Percentiles rank a stretch among this genome's conserved stretches.
These are phyloP conservation scores for Aphidius ervi DNA, from an alignment of 1,140 invertebrate genomes.

Conservation along the genomic window DNA sequence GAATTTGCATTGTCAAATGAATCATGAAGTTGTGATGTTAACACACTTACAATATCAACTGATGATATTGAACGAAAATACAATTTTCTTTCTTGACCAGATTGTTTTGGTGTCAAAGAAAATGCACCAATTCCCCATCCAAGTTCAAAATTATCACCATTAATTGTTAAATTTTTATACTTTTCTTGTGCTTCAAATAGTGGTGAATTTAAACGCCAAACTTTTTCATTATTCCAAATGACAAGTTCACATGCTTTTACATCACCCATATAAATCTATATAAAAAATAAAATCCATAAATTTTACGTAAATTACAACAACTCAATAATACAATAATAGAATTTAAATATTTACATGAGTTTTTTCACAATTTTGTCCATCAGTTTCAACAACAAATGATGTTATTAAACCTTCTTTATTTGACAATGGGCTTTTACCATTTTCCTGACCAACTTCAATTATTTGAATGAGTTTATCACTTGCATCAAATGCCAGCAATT, in stretches of 20 bases:
- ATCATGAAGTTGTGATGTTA: slow-evolving; percentile 27
- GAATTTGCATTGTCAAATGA: slow-evolving; percentile 11
- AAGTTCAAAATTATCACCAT: slow-evolving; percentile 39
- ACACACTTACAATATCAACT: slow-evolving; percentile 32
- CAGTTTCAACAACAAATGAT: slow-evolving; percentile 29
- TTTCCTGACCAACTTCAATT: slow-evolving; percentile 37
- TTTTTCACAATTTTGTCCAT: slow-evolving; percentile 17
- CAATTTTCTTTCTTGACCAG: slow-evolving; percentile 20
- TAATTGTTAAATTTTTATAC: slow-evolving; percentile 29
- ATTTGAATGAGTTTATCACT: slow-evolving; percentile 44
- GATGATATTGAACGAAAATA: slow-evolving; percentile 44
- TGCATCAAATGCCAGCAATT: slow-evolving; percentile 52
- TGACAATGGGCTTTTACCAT: slow-evolving; percentile 25
- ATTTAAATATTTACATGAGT: slow-evolving; percentile 23
- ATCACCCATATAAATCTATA: slow-evolving; percentile 49
- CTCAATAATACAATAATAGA: too few species aligned
- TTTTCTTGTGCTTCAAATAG: slow-evolving; percentile 20
- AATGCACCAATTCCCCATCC: slow-evolving; percentile 45
- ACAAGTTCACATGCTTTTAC: slow-evolving; percentile 40
- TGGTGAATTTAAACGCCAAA: slow-evolving; percentile 36
- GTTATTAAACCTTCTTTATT: slow-evolving; percentile 26
- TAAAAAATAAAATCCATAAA: too few species aligned
- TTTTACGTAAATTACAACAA: too few species aligned
- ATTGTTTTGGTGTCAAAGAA: slow-evolving; percentile 33
- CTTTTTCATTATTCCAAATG: slow-evolving; percentile 28